Evolutionary conservation across 2,113 vertebrate species (phyloP).

Genomic region (Etheostoma spectabile): DNA sequence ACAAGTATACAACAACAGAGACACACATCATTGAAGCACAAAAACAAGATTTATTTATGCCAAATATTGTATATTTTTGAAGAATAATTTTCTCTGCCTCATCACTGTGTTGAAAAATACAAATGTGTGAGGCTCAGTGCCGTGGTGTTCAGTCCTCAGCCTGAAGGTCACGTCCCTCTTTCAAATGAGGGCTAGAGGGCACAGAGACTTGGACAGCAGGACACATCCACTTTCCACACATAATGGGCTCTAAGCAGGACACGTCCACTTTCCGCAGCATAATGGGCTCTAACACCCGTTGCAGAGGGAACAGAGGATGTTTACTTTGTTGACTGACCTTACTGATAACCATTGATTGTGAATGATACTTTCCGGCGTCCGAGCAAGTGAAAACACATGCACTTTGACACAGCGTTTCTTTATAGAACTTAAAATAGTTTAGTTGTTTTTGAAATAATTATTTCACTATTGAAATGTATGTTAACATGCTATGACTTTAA

Average conservation of each 20-base stretch:
- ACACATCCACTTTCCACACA: constrained; percentile 54
- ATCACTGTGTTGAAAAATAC: constrained; percentile 26
- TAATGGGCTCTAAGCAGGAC: constrained; percentile 54
- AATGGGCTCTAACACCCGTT: constrained; percentile 45
- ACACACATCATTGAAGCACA: neutral
- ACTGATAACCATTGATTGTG: constrained; percentile 50
- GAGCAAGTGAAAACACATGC: neutral
- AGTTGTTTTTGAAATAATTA: neutral
- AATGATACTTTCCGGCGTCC: constrained; percentile 40
- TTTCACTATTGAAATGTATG: neutral
- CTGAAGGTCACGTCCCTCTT: constrained; percentile 55
- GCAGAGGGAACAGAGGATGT: constrained; percentile 46
- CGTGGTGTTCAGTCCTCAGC: constrained; percentile 16
- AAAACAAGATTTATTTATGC: neutral
- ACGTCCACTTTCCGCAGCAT: constrained; percentile 55
- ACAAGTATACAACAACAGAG: neutral
- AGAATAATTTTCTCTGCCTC: neutral
- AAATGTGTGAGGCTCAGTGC: constrained; percentile 17
- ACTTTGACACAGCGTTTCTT: neutral
- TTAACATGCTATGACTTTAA: neutral
- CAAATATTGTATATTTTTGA: neutral
- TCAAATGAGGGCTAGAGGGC: constrained; percentile 63
- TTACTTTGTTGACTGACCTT: constrained; percentile 70
- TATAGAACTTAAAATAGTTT: neutral
- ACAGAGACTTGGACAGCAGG: constrained; percentile 48